A percentile compares a stretch with the other conserved stretches of the same genome.
phyloP scores from a whole-genome alignment of 2,888 invertebrate species.

The Hydroisotoma schaefferi region DNA sequence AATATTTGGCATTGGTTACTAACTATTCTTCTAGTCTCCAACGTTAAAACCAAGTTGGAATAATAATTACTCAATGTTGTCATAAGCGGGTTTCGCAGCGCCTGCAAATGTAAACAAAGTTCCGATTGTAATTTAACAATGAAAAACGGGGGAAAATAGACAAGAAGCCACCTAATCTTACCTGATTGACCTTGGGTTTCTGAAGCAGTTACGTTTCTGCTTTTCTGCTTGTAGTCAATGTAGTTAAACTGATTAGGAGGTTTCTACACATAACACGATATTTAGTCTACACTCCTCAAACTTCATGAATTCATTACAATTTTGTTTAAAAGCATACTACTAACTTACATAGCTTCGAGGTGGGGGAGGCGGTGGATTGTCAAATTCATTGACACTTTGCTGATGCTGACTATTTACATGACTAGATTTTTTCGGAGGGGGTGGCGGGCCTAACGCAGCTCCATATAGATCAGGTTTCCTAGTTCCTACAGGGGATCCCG shows the following conservation, averaged over 20 bases:
- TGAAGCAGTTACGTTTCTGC: too few species aligned
- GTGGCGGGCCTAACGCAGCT: neutral
- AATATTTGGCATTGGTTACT: too few species aligned
- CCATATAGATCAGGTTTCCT: constrained; percentile 9
- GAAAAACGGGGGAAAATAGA: too few species aligned
- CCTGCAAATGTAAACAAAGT: too few species aligned
- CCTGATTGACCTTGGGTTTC: too few species aligned
- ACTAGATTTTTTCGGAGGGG: constrained; percentile 9
- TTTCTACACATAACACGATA: constrained; percentile 17
- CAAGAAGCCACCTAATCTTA: too few species aligned
- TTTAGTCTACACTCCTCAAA: too few species aligned
- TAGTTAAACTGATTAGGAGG: constrained; percentile 29
- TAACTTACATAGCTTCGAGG: constrained; percentile 35
- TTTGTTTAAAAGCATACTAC: neutral
- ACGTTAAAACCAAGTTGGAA: too few species aligned
- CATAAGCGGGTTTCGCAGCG: too few species aligned
- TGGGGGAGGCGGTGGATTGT: constrained; percentile 30
- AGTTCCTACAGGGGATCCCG: constrained; percentile 7
- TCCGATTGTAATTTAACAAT: neutral
- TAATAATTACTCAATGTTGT: too few species aligned
- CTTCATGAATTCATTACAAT: too few species aligned
- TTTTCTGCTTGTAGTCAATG: constrained; percentile 34
- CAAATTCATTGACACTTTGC: constrained; percentile 1
- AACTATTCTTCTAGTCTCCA: too few species aligned
- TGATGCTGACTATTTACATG: neutral